Evolutionary conservation across 2,888 invertebrate genomes (phyloP).

Genomic region (Lathronympha strigana): DNA sequence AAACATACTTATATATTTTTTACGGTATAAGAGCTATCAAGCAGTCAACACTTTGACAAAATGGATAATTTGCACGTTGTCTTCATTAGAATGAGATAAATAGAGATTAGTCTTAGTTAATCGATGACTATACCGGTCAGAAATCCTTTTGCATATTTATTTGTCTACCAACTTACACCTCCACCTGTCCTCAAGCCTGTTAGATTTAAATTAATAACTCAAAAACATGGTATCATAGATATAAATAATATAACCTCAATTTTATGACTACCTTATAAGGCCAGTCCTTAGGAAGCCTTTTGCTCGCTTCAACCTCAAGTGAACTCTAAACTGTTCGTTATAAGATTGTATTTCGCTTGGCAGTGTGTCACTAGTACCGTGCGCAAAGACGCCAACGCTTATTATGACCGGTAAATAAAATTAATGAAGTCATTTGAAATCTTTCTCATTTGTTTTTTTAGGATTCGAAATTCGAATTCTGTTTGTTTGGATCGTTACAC

Average conservation of each 20-base stretch:
- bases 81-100: not conserved
- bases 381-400: conserved; percentile 66
- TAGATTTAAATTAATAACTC: conserved; percentile 27
- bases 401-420: conserved; percentile 66
- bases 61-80: too few species aligned
- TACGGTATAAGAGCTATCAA: not conserved
- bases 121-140: not conserved
- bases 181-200: conserved; percentile 21
- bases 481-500: conserved; percentile 1
- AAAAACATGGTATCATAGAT: conserved; percentile 40
- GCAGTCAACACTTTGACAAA: not conserved
- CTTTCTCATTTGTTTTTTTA: conserved; percentile 56
- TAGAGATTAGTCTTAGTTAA: not conserved
- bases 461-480: conserved; percentile 44
- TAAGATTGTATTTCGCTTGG: conserved; percentile 48
- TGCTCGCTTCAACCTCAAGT: conserved; percentile 46
- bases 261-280: conserved; percentile 69
- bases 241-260: conserved; percentile 65
- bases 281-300: conserved; percentile 56
- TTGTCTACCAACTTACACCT: conserved; percentile 12
- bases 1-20: too few species aligned
- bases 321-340: conserved; percentile 31
- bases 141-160: conserved; percentile 10
- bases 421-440: conserved; percentile 63
- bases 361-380: conserved; percentile 58